A percentile compares a stretch with the other conserved stretches of the same genome.
Evolutionary conservation across 2,797 vertebrate genomes (phyloP).

Genomic region (Smutsia temminckii): DNA sequence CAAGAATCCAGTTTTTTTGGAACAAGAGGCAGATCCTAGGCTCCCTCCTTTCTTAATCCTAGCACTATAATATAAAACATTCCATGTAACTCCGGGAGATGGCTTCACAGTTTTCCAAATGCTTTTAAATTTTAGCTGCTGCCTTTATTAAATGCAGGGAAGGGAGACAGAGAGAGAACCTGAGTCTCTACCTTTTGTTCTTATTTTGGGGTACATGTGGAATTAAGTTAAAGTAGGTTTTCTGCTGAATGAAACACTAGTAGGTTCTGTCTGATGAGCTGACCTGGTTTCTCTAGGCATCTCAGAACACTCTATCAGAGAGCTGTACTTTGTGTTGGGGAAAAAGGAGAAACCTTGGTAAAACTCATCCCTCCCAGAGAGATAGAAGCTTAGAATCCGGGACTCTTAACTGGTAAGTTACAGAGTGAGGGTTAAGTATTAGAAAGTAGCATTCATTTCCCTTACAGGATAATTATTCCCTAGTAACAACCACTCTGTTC

Average conservation of each 20-base stretch:
- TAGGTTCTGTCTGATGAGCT: neutral
- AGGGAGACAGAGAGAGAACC: neutral
- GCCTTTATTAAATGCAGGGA: slow-evolving; percentile 53
- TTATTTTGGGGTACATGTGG: neutral
- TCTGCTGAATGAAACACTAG: neutral
- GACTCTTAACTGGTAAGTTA: neutral
- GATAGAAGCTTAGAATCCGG: neutral
- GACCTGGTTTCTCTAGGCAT: neutral
- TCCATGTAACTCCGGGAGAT: slow-evolving; percentile 48
- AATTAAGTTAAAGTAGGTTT: neutral
- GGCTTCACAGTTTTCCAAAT: slow-evolving; percentile 48
- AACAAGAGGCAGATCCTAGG: neutral
- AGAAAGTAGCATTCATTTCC: neutral
- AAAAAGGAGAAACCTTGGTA: neutral
- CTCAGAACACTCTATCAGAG: neutral
- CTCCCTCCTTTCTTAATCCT: neutral
- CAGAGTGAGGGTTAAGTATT: neutral
- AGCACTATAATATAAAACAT: slow-evolving; percentile 43
- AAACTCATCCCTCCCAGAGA: neutral
- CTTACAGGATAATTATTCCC: neutral
- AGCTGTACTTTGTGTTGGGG: neutral
- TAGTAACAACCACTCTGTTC: neutral
- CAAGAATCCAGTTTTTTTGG: neutral
- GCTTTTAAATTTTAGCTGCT: slow-evolving; percentile 55
- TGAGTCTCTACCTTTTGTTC: neutral